These are phyloP conservation scores for Sarotherodon lohbergeri DNA, from an alignment of 2,113 vertebrate genomes.

Conservation along the genomic window DNA sequence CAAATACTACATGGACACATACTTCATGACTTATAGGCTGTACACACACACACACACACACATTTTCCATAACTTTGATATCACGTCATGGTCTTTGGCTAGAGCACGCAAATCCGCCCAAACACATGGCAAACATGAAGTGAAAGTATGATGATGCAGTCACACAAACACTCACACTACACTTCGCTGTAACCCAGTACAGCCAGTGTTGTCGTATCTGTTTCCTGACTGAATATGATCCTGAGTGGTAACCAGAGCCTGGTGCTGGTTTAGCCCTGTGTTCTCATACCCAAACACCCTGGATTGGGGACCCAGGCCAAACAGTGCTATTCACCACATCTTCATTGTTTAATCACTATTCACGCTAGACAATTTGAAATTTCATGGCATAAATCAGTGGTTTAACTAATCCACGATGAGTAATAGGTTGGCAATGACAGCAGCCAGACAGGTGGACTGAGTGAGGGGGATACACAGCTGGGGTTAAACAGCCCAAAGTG, in stretches of 20 bases:
- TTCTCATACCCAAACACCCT: slow-evolving; percentile 9
- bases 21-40: neutral
- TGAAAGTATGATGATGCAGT: neutral
- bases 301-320: neutral
- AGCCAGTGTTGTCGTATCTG: neutral
- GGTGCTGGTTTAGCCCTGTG: neutral
- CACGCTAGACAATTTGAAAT: neutral
- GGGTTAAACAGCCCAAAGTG: neutral
- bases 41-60: neutral
- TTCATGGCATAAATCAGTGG: neutral
- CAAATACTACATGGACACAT: neutral
- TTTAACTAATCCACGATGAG: neutral
- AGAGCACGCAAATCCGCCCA: neutral
- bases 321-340: neutral
- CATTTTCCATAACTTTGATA: neutral
- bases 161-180: neutral
- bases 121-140: neutral
- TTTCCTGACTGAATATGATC: slow-evolving; percentile 50
- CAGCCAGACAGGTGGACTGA: neutral
- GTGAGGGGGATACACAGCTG: neutral
- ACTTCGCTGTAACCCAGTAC: neutral
- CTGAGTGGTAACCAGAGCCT: slow-evolving; percentile 35
- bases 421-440: neutral
- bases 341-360: neutral
- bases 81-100: neutral